Conservation (phyloP, 2,888 invertebrate genomes). For the Blastobasis lacticolella region DNA sequence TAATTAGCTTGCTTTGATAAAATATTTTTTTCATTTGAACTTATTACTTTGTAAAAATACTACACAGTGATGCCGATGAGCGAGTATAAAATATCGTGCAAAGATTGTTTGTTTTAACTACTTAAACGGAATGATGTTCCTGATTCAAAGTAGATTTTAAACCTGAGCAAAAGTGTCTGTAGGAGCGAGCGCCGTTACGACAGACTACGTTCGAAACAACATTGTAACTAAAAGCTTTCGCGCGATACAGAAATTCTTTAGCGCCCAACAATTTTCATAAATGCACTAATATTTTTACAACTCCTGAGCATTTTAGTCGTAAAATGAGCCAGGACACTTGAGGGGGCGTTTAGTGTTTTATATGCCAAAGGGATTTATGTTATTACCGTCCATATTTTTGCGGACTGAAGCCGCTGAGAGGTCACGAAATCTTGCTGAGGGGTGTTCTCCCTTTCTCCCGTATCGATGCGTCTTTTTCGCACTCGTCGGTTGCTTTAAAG, state of each 20-base stretch:
- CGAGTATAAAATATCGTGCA: too few species aligned
- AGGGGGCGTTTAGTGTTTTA: conserved; percentile 73
- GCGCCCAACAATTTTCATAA: conserved; percentile 45
- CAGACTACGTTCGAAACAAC: not conserved
- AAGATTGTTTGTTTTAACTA: too few species aligned
- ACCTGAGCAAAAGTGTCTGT: too few species aligned
- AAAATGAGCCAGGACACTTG: conserved; percentile 59
- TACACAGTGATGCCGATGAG: too few species aligned
- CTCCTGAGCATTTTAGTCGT: conserved; percentile 37
- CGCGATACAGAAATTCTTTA: conserved; percentile 21
- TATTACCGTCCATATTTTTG: conserved; percentile 74
- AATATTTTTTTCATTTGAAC: too few species aligned
- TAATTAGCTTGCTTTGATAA: too few species aligned
- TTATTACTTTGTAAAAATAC: too few species aligned
- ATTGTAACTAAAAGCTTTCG: too few species aligned
- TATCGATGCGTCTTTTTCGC: conserved; percentile 40
- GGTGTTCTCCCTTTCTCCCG: conserved; percentile 32
- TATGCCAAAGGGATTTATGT: conserved; percentile 74
- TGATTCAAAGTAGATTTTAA: too few species aligned
- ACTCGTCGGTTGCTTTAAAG: conserved; percentile 55
- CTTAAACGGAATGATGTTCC: too few species aligned
- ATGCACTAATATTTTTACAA: conserved; percentile 41
- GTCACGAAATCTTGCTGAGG: conserved; percentile 69
- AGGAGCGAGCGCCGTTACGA: too few species aligned
- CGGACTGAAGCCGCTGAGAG: conserved; percentile 70